Evolutionary conservation across 2,888 invertebrate species (phyloP).

Genomic region (Ophion costatus): DNA sequence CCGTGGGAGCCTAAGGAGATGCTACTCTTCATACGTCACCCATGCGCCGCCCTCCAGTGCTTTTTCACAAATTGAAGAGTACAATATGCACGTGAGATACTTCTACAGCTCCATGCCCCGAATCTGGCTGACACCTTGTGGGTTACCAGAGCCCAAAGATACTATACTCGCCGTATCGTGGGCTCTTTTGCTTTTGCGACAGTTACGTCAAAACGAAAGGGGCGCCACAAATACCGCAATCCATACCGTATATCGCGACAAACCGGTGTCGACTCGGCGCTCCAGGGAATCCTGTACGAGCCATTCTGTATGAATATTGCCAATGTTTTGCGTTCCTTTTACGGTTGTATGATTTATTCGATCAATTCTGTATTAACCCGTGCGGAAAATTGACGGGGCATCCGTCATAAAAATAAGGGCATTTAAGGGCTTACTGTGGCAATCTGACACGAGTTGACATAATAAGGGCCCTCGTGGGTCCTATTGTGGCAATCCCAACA

Average conservation of each 20-base stretch:
- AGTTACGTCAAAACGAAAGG: conserved; percentile 6
- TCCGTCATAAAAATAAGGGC: too few relatives aligned
- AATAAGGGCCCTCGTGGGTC: too few relatives aligned
- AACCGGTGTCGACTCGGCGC: conserved; percentile 17
- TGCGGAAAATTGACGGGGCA: too few relatives aligned
- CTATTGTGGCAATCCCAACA: too few relatives aligned
- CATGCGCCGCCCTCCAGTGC: conserved; percentile 45
- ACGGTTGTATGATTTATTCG: too few relatives aligned
- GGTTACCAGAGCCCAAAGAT: background rate
- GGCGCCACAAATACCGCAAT: background rate
- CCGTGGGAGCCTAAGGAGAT: background rate
- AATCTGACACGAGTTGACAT: too few relatives aligned
- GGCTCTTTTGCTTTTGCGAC: conserved; percentile 21
- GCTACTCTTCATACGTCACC: conserved; percentile 18
- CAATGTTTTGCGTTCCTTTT: background rate
- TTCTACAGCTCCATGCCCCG: conserved; percentile 28
- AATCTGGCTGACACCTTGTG: conserved; percentile 37
- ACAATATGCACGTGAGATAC: conserved; percentile 39
- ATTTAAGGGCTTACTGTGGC: too few relatives aligned
- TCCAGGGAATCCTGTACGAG: background rate
- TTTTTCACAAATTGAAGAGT: conserved; percentile 57
- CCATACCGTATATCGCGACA: conserved; percentile 2
- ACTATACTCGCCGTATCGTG: background rate
- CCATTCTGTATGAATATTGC: background rate
- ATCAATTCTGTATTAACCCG: too few relatives aligned